Conservation (phyloP, 2,113 vertebrate genomes). For the Notiomystis cincta region DNA sequence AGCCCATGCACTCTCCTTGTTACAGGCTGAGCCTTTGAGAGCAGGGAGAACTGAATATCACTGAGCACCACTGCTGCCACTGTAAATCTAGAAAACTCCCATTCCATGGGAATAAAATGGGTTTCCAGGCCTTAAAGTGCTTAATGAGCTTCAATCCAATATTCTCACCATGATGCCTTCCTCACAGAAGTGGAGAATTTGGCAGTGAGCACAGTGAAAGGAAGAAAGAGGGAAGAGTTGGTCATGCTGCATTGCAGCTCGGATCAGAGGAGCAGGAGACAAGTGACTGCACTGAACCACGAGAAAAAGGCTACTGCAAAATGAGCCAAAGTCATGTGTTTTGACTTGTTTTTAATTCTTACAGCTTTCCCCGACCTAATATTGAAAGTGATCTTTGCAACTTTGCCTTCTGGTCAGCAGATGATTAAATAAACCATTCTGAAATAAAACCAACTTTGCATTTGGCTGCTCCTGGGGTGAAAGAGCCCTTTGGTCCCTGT, state of each 20-base stretch:
- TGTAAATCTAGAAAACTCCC: neutral
- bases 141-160: neutral
- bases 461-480: neutral
- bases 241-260: neutral
- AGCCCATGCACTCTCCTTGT: neutral
- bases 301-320: neutral
- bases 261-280: neutral
- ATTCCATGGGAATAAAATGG: neutral
- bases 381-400: neutral
- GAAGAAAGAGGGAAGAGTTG: neutral
- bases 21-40: neutral
- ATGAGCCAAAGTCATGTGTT: neutral
- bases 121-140: neutral
- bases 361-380: neutral
- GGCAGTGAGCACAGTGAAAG: neutral
- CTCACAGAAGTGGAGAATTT: neutral
- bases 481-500: neutral
- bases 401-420: neutral
- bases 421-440: neutral
- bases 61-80: neutral
- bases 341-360: neutral
- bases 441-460: neutral
- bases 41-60: neutral
- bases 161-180: neutral
- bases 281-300: neutral